Evolutionary conservation across 2,888 invertebrate genomes (phyloP), one percentile per base, ranked within the genome.

Genomic region (Listrodromus nycthemerus): DNA sequence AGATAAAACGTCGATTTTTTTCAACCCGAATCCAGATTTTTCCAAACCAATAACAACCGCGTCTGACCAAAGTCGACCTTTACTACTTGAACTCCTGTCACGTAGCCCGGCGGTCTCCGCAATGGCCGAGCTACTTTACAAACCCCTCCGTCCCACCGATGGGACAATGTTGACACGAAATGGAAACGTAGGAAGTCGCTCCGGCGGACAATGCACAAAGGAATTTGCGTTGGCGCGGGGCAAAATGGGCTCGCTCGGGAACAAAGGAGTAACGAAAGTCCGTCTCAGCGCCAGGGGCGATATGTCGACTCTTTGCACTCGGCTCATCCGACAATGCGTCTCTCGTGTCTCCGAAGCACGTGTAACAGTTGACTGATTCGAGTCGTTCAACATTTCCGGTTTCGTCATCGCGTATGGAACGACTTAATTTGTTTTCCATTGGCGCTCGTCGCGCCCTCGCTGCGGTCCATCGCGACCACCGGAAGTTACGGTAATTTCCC

Each of bases 31-130:
- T n/a, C n/a, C n/a, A n/a, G n/a, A n/a, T n/a, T n/a, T n/a, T n/a
- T n/a, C n/a, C n/a, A n/a, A n/a, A n/a, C n/a, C n/a, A n/a, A 33
- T 33, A 30, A 30, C 30, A 30, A 30, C 30, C 71, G 58, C 71
- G 71, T 71, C 71, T 24, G 71, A 71, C 71, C 37, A 37, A 55
- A 24, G 71, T 37, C 55, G 55, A 71, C 41, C 71, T 71, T 41
- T 41, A 50, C 71, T 10, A 58, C 71, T 71, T 21, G 71, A 24
- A 58, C 21, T 24, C 58, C 50, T 24, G 71, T 71, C 71, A 71
- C 71, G 71, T 71, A 71, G 21, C 21, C n/a, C 41, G 55, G 33
- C 27, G 37, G 41, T 55, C 21, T 71, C 16, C 37, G 13, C n/a
- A 37, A n/a, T 41, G 55, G n/a, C 55, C 41, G 8, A 37, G 24